Evolutionary conservation across 1,140 invertebrate genomes (phyloP).

Genomic region (Zaprionus tsacasi): DNA sequence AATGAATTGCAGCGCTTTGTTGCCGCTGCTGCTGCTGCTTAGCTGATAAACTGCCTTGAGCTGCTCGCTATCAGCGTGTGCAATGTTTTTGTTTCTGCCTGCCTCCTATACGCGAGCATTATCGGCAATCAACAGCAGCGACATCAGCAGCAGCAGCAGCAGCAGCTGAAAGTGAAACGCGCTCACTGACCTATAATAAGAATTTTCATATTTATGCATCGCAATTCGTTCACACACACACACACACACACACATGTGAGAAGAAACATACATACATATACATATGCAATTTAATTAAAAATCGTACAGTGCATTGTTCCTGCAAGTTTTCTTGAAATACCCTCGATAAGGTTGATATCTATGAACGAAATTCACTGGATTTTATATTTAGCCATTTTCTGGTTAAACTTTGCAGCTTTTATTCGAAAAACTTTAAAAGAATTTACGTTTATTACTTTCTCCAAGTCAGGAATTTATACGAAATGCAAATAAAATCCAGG

Average conservation of each 20-base stretch:
- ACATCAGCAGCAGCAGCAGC: constrained; percentile 21
- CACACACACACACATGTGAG: neutral
- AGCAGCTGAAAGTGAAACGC: constrained; percentile 71
- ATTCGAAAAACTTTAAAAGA: neutral
- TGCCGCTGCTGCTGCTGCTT: constrained; percentile 29
- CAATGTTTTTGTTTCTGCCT: constrained; percentile 32
- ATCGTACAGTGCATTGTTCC: neutral
- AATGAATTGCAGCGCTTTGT: constrained; percentile 63
- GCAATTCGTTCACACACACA: constrained; percentile 15
- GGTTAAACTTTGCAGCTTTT: neutral
- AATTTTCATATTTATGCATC: constrained; percentile 67
- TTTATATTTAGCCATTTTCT: neutral
- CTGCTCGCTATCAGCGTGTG: constrained; percentile 47
- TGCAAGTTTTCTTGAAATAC: neutral
- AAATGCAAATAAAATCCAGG: neutral
- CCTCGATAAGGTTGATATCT: too few relatives aligned
- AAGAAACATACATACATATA: neutral
- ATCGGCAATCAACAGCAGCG: constrained; percentile 48
- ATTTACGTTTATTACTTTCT: neutral
- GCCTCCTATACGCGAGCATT: constrained; percentile 31
- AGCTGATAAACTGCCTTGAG: constrained; percentile 76
- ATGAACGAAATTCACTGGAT: neutral
- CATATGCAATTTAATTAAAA: constrained; percentile 10
- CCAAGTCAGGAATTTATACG: neutral
- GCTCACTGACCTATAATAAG: constrained; percentile 80